phyloP scores from a whole-genome alignment of 1,140 invertebrate genomes.

The Nephotettix cincticeps region DNA sequence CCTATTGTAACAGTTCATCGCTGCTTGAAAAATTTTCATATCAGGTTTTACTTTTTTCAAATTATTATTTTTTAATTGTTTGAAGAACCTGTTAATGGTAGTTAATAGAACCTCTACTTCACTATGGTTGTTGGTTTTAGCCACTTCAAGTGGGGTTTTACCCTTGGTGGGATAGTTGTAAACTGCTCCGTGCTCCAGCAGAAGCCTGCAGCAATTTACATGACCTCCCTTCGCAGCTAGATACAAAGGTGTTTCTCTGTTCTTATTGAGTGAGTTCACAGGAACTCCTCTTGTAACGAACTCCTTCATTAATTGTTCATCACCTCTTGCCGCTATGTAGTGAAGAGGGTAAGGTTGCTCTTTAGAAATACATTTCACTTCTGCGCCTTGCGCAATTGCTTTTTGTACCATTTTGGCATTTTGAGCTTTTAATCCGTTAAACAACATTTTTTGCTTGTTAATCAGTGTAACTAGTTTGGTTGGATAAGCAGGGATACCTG shows the following conservation, averaged over 20 bases:
- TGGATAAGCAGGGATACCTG: not conserved
- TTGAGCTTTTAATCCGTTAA: not conserved
- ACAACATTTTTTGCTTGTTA: not conserved
- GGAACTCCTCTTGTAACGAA: not conserved
- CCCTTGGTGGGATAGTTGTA: not conserved
- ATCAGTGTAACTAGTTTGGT: not conserved
- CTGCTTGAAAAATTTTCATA: not conserved
- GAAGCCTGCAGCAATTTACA: not conserved
- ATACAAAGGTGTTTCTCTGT: not conserved
- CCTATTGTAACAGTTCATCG: not conserved
- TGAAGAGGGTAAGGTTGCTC: not conserved
- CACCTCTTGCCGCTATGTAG: not conserved
- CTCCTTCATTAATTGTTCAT: not conserved
- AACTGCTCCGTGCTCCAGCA: not conserved
- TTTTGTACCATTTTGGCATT: not conserved
- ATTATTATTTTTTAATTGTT: not conserved
- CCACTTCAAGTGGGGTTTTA: not conserved
- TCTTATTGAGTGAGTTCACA: not conserved
- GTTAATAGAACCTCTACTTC: not conserved
- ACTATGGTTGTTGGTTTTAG: not conserved
- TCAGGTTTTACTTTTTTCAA: not conserved
- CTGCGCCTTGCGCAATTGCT: not conserved
- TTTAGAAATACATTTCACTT: not conserved
- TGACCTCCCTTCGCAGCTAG: not conserved
- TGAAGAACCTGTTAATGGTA: not conserved